These are phyloP conservation scores for Dicaeum eximium DNA, from an alignment of 2,113 vertebrate species.

Conservation along the genomic window DNA sequence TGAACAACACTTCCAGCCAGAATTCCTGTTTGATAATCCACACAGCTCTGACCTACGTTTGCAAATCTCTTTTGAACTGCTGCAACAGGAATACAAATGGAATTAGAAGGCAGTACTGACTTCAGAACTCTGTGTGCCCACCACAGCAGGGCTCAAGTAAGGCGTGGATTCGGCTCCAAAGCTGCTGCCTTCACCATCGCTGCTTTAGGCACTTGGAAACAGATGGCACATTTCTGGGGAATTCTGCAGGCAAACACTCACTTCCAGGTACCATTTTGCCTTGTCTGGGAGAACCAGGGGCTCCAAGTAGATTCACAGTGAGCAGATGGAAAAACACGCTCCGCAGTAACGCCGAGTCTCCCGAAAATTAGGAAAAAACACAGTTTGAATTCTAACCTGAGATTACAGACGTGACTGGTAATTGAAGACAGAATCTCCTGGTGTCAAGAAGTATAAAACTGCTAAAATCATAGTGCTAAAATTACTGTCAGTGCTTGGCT, in stretches of 20 bases:
- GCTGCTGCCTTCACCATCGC: not conserved
- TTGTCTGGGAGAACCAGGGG: not conserved
- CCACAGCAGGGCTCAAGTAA: not conserved
- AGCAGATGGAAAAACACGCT: not conserved
- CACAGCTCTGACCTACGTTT: not conserved
- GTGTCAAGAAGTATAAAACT: not conserved
- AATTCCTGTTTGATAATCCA: not conserved
- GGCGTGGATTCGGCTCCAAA: not conserved
- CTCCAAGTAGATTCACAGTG: not conserved
- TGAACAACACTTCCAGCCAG: not conserved
- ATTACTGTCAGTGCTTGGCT: not conserved
- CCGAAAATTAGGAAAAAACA: not conserved
- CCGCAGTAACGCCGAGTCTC: accelerated
- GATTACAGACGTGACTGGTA: not conserved
- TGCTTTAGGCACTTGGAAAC: not conserved
- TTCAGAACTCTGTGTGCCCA: not conserved
- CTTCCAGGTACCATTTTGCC: not conserved
- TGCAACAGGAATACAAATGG: not conserved
- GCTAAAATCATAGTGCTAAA: too few relatives aligned
- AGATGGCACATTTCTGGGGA: not conserved
- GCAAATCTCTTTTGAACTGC: not conserved
- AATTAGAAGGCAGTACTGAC: not conserved
- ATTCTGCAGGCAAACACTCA: not conserved
- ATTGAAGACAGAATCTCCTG: not conserved
- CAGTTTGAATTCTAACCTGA: not conserved